Evolutionary conservation across 2,113 vertebrate species (phyloP), one percentile per base, ranked within the genome.

Genomic region (Pithys albifrons): DNA sequence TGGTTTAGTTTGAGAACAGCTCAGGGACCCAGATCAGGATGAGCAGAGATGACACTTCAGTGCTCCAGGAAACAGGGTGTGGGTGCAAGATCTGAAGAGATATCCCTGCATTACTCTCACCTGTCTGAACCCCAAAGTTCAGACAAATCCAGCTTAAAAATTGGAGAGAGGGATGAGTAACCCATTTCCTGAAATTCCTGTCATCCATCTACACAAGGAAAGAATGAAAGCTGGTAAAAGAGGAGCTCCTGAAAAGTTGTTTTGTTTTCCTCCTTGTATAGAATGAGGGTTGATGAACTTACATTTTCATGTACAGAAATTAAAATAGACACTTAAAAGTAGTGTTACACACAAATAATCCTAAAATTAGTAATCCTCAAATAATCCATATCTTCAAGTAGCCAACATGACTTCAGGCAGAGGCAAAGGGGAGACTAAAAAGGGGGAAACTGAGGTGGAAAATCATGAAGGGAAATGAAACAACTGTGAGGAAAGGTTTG

Each of bases 91-190:
- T 31, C 35, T 5, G 9, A 8, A 66, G 31, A 29, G 35, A 39
- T 46, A 19, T 7, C 37, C 3, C 29, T n/a, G 22, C 13, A 8
- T 45, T 43, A 27, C 51, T 51, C 41, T 70, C 0, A 0, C 24
- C 12, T 0, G 1, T 51, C n/a, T 2, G 5, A 66, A 65, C n/a
- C 7, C 12, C 48, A 23, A n/a, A 49, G 14, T 52, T 75, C 45
- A 31, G 25, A 41, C 6, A 43, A 81, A 58, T 13, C 29, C 29
- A 73, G 29, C 9, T 7, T 17, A 39, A 69, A 46, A 87, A 39
- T 12, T 2, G 0, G 9, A 45, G 18, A 1, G 10, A 9, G 31
- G 13, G 25, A 24, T 80, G 33, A 29, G 3, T 37, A 48, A n/a
- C 14, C 15, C 20, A 6, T 27, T 58, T 58, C 54, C 23, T 54